Conservation (phyloP, 2,113 vertebrate species). For the Montifringilla adamsi region DNA sequence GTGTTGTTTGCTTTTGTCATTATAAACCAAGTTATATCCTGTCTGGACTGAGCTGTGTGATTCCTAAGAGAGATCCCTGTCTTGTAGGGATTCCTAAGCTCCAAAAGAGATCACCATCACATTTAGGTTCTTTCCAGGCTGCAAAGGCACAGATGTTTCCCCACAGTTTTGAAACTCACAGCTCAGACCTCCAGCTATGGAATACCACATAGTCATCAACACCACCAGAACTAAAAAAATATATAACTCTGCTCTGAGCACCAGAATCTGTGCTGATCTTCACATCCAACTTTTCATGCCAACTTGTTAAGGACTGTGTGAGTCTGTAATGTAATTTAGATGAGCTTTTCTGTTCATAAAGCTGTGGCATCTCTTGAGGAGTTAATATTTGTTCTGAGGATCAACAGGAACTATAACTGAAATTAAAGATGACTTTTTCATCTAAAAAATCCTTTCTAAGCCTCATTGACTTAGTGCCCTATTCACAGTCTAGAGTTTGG, state of each 20-base stretch:
- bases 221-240: background rate
- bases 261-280: background rate
- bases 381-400: slow-evolving; percentile 74
- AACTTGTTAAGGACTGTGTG: slow-evolving; percentile 60
- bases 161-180: background rate
- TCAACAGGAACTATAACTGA: slow-evolving; percentile 61
- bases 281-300: slow-evolving; percentile 39
- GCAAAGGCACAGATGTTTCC: background rate
- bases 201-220: background rate
- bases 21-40: background rate
- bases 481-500: background rate
- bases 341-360: slow-evolving; percentile 70
- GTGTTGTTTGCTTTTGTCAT: background rate
- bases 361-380: slow-evolving; percentile 54
- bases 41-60: background rate
- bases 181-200: background rate
- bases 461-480: slow-evolving; percentile 60
- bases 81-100: background rate
- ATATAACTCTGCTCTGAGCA: background rate
- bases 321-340: slow-evolving; percentile 72
- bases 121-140: background rate
- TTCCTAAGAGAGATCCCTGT: background rate
- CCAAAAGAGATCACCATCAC: background rate
- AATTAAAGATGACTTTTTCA: slow-evolving; percentile 76
- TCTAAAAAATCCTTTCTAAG: slow-evolving; percentile 67